These are phyloP conservation scores for Mesorhabditis spiculigera DNA, from an alignment of 2,888 invertebrate species.

Conservation along the genomic window DNA sequence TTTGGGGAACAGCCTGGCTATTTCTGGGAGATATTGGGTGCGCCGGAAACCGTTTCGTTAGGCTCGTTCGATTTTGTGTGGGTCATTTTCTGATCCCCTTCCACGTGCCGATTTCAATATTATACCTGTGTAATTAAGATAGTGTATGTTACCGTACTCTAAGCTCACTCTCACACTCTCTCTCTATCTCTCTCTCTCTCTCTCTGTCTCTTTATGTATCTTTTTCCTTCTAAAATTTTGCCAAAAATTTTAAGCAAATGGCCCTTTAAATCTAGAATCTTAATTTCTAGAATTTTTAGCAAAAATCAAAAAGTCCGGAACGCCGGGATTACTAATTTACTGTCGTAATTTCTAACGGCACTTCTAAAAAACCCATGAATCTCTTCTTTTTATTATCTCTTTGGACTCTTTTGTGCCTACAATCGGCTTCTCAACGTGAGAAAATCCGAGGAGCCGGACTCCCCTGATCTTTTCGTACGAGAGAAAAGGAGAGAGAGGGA, in stretches of 20 bases:
- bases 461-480: too few species aligned
- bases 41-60: not conserved
- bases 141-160: not conserved
- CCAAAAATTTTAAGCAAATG: constrained; percentile 8
- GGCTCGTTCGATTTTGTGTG: too few species aligned
- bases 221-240: constrained; percentile 14
- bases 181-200: constrained; percentile 7
- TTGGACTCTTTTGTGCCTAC: too few species aligned
- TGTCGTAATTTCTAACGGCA: too few species aligned
- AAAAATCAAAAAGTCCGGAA: too few species aligned
- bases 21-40: not conserved
- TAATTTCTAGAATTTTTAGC: too few species aligned
- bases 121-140: not conserved
- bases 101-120: not conserved
- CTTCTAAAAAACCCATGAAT: too few species aligned
- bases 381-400: too few species aligned
- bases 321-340: too few species aligned
- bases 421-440: too few species aligned
- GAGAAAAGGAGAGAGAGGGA: too few species aligned
- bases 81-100: not conserved
- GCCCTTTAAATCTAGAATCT: not conserved
- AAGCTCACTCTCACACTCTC: not conserved
- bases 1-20: not conserved
- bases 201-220: not conserved
- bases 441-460: too few species aligned